Evolutionary conservation across 2,113 vertebrate species (phyloP).

Genomic region (Paradoxurus hermaphroditus): DNA sequence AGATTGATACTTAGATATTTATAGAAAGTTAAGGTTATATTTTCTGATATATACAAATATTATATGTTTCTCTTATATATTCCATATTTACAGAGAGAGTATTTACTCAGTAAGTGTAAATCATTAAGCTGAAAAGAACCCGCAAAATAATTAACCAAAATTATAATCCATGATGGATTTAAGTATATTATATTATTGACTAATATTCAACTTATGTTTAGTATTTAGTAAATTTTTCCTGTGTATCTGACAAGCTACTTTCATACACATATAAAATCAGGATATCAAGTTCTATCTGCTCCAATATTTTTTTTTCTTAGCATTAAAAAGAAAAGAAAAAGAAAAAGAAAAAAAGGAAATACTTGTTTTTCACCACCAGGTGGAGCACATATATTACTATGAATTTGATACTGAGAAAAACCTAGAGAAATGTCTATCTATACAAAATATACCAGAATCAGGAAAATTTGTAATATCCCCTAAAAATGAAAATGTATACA

Average conservation of each 20-base stretch:
- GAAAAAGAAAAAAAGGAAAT: background rate
- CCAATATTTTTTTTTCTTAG: background rate
- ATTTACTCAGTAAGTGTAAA: background rate
- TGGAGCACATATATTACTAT: background rate
- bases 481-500: background rate
- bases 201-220: background rate
- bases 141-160: background rate
- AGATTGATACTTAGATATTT: background rate
- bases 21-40: background rate
- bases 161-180: background rate
- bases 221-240: background rate
- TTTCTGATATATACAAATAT: background rate
- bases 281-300: background rate
- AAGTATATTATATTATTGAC: background rate
- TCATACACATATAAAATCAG: background rate
- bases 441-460: background rate
- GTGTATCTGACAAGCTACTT: background rate
- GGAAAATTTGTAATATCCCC: background rate
- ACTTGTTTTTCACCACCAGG: constrained; percentile 19
- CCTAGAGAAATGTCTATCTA: background rate
- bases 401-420: background rate
- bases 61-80: background rate
- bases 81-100: background rate
- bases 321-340: background rate
- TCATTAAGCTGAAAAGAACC: background rate